Evolutionary conservation across 2,797 vertebrate species (phyloP), one percentile per base, ranked within the genome.

Genomic region (Micropoecilia bifurca): DNA sequence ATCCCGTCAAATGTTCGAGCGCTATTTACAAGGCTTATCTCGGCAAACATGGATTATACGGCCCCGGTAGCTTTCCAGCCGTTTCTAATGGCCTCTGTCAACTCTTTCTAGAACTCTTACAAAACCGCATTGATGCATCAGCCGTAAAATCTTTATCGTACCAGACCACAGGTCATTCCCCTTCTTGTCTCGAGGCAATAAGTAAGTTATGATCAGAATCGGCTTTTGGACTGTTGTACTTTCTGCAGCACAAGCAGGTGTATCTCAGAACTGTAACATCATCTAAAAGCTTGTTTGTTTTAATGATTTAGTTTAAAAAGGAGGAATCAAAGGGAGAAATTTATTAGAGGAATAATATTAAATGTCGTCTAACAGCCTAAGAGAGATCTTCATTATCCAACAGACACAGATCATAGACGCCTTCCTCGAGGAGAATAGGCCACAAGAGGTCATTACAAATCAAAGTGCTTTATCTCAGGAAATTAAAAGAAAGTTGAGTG

Each of bases 1-100:
- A 95, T 96, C 94, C 94, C 92, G 94, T 95, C 94, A 95, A 95
- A 96, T 94, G 94, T 95, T 94, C 77, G 87, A 91, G 93, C 87
- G 89, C 91, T 96, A 95, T 96, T 95, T 95, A 95, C 93, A 92
- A 91, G 92, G 94, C 93, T 95, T 95, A 96, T 96, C 95, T 95
- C 85, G 43, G 86, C 94, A 95, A 96, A 94, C 94, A 92, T 90
- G 93, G 95, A 95, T 96, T 95, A 95, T 90, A 89, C 85, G 46
- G 86, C 82, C 87, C 87, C 85, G 81, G 83, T 86, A 85, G 91
- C 90, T 93, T 92, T 93, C 92, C 91, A 85, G 85, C 90, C 78
- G 63, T 93, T 93, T 94, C 92, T 81, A 81, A 89, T 82, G 85
- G 85, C 59, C 45, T 89, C 86, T 84, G 89, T 91, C 83, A 79